Evolutionary conservation across 1,140 invertebrate species (phyloP), one percentile per base, ranked within the genome.

Genomic region (Hycleus phaleratus): DNA sequence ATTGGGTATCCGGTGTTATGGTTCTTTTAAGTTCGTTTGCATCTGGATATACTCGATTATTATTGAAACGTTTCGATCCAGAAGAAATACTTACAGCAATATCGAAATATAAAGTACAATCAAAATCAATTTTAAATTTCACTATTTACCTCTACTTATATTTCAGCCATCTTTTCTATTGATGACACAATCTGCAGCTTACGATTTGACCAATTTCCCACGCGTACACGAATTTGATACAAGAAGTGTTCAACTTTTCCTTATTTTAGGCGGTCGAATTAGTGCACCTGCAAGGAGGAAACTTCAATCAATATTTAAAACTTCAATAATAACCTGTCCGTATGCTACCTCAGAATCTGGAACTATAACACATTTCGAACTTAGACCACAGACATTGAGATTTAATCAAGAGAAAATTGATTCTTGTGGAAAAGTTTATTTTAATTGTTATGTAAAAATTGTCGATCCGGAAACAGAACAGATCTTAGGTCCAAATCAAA

Each of bases 391-490:
- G 10, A 25, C 44, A 26, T 32, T 32, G 18, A 25, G 4, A 25
- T 7, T 53, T 9, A 53, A 44, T 26, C 5, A 8, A 9, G 25
- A 7, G 4, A 53, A 53, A 53, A 6, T 26, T 2, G 18, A 4
- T 32, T 53, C 51, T 45, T 53, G 18, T 45, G 51, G 51, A 11
- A 53, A 53, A 46, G 26, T 32, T 4, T 9, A 11, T 26, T 9
- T 26, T 4, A 26, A 42, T 0, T 3, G 18, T 45, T n/a, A 42
- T 3, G 6, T 53, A 4, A 53, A 53, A 18, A 42, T 67, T 26
- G 63, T 75, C n/a, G 71, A 78, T 66, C 25, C 71, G 12, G 67
- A 77, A 24, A 78, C 73, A 7, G 71, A 74, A 18, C 55, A 74
- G 62, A 32, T 69, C 42, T 60, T 80, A 38, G 77, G 76, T 2